phyloP scores from a whole-genome alignment of 2,797 vertebrate species.

The Kryptopterus vitreolus region DNA sequence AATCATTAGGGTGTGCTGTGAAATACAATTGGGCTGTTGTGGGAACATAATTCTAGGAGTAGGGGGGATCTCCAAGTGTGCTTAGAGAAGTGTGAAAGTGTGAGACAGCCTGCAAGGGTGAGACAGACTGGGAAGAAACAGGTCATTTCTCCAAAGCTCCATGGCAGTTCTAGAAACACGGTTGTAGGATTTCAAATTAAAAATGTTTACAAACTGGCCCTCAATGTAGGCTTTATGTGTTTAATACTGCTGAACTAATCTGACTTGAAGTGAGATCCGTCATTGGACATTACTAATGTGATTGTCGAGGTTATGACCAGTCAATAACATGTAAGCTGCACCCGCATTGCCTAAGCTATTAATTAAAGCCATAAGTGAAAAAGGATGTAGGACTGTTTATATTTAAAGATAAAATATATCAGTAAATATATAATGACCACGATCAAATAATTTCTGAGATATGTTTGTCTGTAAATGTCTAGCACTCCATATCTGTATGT shows the following conservation, averaged over 20 bases:
- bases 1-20: not conserved
- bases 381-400: not conserved
- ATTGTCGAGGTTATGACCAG: constrained; percentile 11
- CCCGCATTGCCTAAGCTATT: not conserved
- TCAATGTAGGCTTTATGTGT: not conserved
- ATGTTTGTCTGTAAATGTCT: not conserved
- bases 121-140: constrained; percentile 1
- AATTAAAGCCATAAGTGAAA: not conserved
- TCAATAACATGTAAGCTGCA: constrained; percentile 2
- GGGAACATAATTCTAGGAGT: not conserved
- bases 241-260: not conserved
- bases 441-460: not conserved
- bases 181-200: not conserved
- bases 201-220: not conserved
- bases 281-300: not conserved
- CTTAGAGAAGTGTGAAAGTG: constrained; percentile 34
- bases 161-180: not conserved
- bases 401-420: not conserved
- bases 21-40: not conserved
- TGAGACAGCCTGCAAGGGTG: constrained; percentile 22
- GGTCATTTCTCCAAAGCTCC: not conserved
- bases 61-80: constrained; percentile 19
- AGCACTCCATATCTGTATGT: not conserved
- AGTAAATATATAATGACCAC: not conserved
- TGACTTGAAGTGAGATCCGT: not conserved